These are phyloP conservation scores for Ochropacha duplaris DNA, from an alignment of 2,888 invertebrate genomes.

Conservation along the genomic window DNA sequence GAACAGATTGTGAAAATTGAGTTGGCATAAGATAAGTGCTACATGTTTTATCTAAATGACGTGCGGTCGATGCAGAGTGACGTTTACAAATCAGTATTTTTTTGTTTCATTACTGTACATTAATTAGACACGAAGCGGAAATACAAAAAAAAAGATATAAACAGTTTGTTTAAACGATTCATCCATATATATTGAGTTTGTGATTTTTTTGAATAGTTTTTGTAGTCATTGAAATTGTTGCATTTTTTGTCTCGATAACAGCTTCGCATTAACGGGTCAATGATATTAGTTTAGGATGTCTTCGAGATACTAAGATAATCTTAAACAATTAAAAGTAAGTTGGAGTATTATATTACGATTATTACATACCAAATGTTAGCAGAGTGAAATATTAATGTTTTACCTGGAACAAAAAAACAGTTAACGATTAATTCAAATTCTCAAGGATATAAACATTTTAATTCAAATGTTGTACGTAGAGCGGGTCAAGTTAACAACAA, in stretches of 20 bases:
- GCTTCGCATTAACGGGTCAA: slow-evolving; percentile 4
- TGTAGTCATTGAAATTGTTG: slow-evolving; percentile 17
- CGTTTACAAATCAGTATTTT: slow-evolving; percentile 49
- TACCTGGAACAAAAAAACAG: slow-evolving; percentile 51
- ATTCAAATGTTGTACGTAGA: slow-evolving; percentile 57
- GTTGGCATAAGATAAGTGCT: slow-evolving; percentile 59
- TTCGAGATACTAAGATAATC: neutral
- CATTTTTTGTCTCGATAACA: slow-evolving; percentile 3
- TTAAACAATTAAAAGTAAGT: neutral
- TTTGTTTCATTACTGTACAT: slow-evolving; percentile 47
- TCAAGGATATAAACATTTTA: slow-evolving; percentile 38
- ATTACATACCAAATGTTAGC: neutral
- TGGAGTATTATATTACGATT: neutral
- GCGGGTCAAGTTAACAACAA: slow-evolving; percentile 33
- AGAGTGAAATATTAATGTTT: slow-evolving; percentile 14
- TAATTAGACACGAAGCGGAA: slow-evolving; percentile 53
- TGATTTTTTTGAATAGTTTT: slow-evolving; percentile 25
- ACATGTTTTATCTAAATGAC: slow-evolving; percentile 52
- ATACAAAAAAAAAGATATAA: slow-evolving; percentile 25
- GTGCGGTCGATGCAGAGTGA: slow-evolving; percentile 47
- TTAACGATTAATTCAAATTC: slow-evolving; percentile 13
- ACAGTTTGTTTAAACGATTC: slow-evolving; percentile 31
- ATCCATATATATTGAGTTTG: slow-evolving; percentile 31
- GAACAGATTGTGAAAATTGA: slow-evolving; percentile 68
- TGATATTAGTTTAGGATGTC: slow-evolving; percentile 1